Percentiles rank a stretch among this genome's conserved stretches.
phyloP scores from a whole-genome alignment of 2,797 vertebrate species.

The Pseudochirops corinnae region DNA sequence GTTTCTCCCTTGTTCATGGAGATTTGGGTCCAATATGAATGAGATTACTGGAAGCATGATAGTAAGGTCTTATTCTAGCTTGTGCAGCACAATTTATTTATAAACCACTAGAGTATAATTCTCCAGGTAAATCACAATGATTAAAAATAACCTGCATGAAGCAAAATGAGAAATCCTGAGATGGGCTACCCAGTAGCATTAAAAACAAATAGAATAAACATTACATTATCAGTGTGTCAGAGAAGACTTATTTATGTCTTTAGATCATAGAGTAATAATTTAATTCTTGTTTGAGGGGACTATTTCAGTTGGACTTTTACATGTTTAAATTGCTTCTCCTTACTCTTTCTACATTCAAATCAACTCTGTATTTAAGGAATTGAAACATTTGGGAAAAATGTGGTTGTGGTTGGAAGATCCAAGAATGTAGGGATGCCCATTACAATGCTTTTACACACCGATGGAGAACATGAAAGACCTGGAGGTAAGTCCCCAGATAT shows the following conservation, averaged over 20 bases:
- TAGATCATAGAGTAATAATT: background rate
- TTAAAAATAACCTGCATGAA: conserved; percentile 52
- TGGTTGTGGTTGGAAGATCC: conserved; percentile 93
- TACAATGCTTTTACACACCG: conserved; percentile 93
- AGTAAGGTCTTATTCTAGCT: background rate
- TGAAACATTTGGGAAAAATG: conserved; percentile 92
- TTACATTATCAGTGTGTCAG: background rate
- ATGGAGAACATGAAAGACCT: conserved; percentile 92
- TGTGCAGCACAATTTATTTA: background rate
- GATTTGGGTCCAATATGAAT: background rate
- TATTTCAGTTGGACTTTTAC: conserved; percentile 5
- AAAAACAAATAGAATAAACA: conserved; percentile 52
- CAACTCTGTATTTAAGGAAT: conserved; percentile 84
- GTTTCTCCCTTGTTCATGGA: background rate
- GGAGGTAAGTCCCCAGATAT: conserved; percentile 87
- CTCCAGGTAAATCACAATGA: conserved; percentile 9
- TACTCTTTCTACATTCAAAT: conserved; percentile 50
- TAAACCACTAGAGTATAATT: conserved; percentile 16
- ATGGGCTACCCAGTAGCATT: background rate
- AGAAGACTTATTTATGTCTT: conserved; percentile 48
- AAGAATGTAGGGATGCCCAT: conserved; percentile 97
- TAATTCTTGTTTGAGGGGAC: conserved; percentile 55
- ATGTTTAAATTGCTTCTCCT: conserved; percentile 39
- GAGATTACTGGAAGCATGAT: background rate
- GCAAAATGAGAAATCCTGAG: background rate